Percentiles rank a stretch among this genome's conserved stretches.
These are phyloP conservation scores for Olivierus martensii DNA, from an alignment of 1,140 invertebrate species.

Conservation along the genomic window DNA sequence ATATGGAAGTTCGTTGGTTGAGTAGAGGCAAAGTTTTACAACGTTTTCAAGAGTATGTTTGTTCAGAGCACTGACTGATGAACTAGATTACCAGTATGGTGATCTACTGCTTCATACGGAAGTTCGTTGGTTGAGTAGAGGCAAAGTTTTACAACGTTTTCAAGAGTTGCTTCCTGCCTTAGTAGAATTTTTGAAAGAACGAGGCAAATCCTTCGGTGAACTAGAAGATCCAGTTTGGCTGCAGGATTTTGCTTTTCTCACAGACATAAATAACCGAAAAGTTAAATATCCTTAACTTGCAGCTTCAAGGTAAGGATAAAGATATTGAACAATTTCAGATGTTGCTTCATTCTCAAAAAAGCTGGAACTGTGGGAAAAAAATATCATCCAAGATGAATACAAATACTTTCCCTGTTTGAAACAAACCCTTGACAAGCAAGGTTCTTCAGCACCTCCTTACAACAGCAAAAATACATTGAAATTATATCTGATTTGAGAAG, in stretches of 20 bases:
- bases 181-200: neutral
- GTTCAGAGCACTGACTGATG: slow-evolving; percentile 24
- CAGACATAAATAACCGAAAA: neutral
- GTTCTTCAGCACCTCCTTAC: no score
- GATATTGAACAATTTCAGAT: neutral
- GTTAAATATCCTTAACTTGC: neutral
- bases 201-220: neutral
- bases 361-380: no score
- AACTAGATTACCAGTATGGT: slow-evolving; percentile 24
- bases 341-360: no score
- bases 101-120: slow-evolving; percentile 25
- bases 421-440: no score
- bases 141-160: slow-evolving; percentile 11
- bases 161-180: neutral
- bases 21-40: slow-evolving; percentile 23
- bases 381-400: no score
- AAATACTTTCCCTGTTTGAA: no score
- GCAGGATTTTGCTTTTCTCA: neutral
- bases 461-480: no score
- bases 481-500: no score
- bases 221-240: neutral
- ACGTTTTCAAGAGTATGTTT: slow-evolving; percentile 10
- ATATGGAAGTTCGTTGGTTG: slow-evolving; percentile 27
- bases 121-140: slow-evolving; percentile 27
- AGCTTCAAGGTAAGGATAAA: neutral